These are phyloP conservation scores for Balanococcus diminutus DNA, from an alignment of 2,888 invertebrate species.

Conservation along the genomic window DNA sequence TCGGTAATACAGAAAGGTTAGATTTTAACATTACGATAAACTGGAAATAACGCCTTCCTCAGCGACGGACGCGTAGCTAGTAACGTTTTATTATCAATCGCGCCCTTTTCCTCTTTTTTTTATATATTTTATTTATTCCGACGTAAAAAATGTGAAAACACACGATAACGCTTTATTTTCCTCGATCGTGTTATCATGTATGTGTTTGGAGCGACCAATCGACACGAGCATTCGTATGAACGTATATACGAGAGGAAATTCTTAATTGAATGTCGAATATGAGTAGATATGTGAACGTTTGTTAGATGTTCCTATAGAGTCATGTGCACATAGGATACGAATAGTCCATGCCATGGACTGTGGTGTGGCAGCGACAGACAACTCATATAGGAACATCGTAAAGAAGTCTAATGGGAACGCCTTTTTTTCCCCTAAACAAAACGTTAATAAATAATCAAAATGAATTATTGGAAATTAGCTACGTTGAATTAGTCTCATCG, in stretches of 20 bases:
- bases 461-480: constrained; percentile 37
- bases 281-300: not conserved
- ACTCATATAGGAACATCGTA: not conserved
- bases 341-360: not conserved
- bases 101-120: constrained; percentile 33
- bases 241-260: not conserved
- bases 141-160: not conserved
- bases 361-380: not conserved
- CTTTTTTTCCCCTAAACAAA: not conserved
- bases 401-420: constrained; percentile 24
- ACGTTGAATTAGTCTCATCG: constrained; percentile 21
- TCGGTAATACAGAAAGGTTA: constrained; percentile 38
- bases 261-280: constrained; percentile 12
- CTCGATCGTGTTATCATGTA: not conserved
- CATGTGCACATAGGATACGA: no score
- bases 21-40: constrained; percentile 43
- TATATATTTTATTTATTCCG: not conserved
- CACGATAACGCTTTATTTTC: not conserved
- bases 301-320: not conserved
- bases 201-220: not conserved
- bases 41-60: constrained; percentile 40
- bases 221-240: not conserved
- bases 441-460: constrained; percentile 35
- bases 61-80: constrained; percentile 33
- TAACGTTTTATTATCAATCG: constrained; percentile 43